These are phyloP conservation scores for Sesia apiformis DNA, from an alignment of 2,888 invertebrate species.

Conservation along the genomic window DNA sequence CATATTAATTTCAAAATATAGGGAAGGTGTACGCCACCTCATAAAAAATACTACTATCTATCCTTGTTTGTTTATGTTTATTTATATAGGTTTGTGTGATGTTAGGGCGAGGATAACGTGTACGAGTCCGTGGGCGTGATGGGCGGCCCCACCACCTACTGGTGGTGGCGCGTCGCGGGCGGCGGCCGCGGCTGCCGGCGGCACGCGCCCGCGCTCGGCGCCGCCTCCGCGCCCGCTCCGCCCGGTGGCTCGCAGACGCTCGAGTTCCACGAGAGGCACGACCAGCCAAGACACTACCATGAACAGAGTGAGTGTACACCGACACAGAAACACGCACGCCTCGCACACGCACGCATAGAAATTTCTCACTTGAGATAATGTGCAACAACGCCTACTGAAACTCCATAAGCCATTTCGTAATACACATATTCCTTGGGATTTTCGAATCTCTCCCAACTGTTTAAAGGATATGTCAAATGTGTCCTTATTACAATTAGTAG, in stretches of 20 bases:
- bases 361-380: neutral
- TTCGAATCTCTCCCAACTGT: too few species aligned
- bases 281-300: slow-evolving; percentile 11
- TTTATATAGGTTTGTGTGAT: neutral
- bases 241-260: slow-evolving; percentile 40
- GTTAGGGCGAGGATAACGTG: slow-evolving; percentile 13
- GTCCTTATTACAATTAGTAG: too few species aligned
- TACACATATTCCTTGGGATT: too few species aligned
- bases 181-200: slow-evolving; percentile 17
- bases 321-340: slow-evolving; percentile 17
- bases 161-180: slow-evolving; percentile 10
- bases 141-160: slow-evolving; percentile 17
- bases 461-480: too few species aligned
- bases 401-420: too few species aligned
- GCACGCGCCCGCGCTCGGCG: slow-evolving; percentile 18
- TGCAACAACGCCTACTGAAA: too few species aligned
- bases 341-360: neutral
- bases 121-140: slow-evolving; percentile 20
- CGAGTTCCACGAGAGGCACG: slow-evolving; percentile 40
- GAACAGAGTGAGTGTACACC: neutral
- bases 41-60: too few species aligned
- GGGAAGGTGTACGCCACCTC: neutral
- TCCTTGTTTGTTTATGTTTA: too few species aligned
- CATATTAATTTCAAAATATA: too few species aligned
- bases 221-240: slow-evolving; percentile 14